Conservation (phyloP, 2,888 invertebrate genomes). For the Druceiella hillmani region DNA sequence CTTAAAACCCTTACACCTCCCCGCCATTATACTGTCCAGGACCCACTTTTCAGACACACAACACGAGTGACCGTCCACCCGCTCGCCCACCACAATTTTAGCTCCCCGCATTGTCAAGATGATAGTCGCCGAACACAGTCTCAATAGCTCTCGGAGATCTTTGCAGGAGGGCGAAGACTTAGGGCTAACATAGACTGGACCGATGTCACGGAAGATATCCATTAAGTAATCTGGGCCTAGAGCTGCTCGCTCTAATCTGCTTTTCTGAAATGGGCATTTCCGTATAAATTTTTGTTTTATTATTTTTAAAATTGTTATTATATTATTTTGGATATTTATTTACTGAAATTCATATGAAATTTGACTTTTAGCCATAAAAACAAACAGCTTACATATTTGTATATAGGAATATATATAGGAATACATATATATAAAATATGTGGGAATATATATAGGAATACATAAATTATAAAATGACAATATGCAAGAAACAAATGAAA, state of each 20-base stretch:
- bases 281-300: conserved; percentile 11
- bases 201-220: conserved; percentile 54
- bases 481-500: too few species aligned
- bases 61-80: conserved; percentile 25
- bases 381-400: too few species aligned
- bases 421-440: too few species aligned
- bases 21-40: conserved; percentile 56
- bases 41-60: conserved; percentile 57
- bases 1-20: conserved; percentile 41
- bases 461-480: too few species aligned
- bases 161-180: conserved; percentile 38
- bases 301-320: too few species aligned
- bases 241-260: conserved; percentile 55
- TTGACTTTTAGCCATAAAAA: too few species aligned
- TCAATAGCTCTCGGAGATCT: conserved; percentile 53
- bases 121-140: conserved; percentile 52
- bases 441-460: too few species aligned
- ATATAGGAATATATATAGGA: too few species aligned
- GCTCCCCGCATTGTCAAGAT: conserved; percentile 42
- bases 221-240: conserved; percentile 54
- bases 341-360: too few species aligned
- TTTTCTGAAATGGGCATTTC: conserved; percentile 41
- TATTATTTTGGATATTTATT: too few species aligned
- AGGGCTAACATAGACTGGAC: conserved; percentile 51
- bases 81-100: conserved; percentile 49